These are phyloP conservation scores for Oscheius sp. DNA, from an alignment of 2,888 invertebrate genomes.

Conservation along the genomic window DNA sequence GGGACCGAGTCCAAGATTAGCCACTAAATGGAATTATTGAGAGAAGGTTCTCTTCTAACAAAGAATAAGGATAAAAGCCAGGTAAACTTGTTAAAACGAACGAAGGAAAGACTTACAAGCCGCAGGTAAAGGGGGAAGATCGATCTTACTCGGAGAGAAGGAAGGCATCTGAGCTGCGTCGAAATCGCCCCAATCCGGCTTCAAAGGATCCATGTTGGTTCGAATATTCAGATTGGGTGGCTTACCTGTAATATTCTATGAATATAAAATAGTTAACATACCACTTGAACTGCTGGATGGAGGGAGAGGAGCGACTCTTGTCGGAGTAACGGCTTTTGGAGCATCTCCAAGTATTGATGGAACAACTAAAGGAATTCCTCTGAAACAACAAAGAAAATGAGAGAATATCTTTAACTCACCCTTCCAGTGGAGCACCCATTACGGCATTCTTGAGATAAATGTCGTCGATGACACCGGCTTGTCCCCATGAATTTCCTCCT, in stretches of 20 bases:
- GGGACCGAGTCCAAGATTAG: not conserved
- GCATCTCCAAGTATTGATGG: not conserved
- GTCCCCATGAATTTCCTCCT: constrained; percentile 80
- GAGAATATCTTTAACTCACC: constrained; percentile 26
- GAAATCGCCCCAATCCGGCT: constrained; percentile 32
- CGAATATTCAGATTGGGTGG: constrained; percentile 12
- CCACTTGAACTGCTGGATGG: not conserved
- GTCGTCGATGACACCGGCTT: constrained; percentile 80
- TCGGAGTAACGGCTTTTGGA: not conserved
- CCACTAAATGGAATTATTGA: too few species aligned
- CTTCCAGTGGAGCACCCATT: constrained; percentile 42
- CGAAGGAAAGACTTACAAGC: not conserved
- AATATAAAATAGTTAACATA: not conserved
- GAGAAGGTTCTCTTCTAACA: not conserved
- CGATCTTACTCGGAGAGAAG: constrained; percentile 37
- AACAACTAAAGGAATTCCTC: constrained; percentile 3
- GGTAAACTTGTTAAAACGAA: not conserved
- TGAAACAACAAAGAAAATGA: not conserved
- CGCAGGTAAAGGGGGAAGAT: constrained; percentile 24
- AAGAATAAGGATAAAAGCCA: not conserved
- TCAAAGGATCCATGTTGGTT: constrained; percentile 16
- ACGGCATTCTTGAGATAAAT: constrained; percentile 67
- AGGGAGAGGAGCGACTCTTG: constrained; percentile 23
- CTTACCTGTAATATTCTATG: constrained; percentile 16
- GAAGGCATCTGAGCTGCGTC: constrained; percentile 33